A percentile compares a stretch with the other conserved stretches of the same genome.
Evolutionary conservation across 2,797 vertebrate species (phyloP).

Genomic region (Acanthis flammea): DNA sequence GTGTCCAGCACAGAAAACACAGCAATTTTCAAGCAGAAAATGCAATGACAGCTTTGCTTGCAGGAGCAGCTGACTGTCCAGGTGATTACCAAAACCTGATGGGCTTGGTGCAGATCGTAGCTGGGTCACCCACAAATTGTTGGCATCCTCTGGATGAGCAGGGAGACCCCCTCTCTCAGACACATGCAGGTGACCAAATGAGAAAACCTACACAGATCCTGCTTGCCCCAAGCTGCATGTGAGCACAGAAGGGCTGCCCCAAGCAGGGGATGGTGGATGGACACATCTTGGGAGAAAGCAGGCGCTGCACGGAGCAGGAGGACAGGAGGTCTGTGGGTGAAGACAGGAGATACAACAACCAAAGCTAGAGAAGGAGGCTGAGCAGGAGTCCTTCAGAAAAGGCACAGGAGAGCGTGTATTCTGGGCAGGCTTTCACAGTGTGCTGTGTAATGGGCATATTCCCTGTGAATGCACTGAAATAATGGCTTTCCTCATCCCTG

Average conservation of each 20-base stretch:
- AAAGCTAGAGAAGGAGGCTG: neutral
- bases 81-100: neutral
- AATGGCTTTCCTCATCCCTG: neutral
- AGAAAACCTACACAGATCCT: neutral
- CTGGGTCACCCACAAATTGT: neutral
- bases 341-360: neutral
- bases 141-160: neutral
- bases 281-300: neutral
- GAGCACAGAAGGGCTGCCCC: neutral
- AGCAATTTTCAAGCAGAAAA: neutral
- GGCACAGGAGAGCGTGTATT: neutral
- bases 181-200: neutral
- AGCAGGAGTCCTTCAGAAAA: neutral
- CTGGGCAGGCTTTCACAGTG: neutral
- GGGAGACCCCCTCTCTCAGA: accelerated
- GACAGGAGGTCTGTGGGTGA: neutral
- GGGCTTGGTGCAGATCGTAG: accelerated
- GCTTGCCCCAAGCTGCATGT: neutral
- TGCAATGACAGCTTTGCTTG: neutral
- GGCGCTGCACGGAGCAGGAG: neutral
- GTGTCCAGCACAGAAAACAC: neutral
- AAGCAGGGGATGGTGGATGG: neutral
- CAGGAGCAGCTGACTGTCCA: neutral
- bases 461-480: neutral
- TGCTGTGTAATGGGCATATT: neutral